Evolutionary conservation across 2,113 vertebrate species (phyloP), one percentile per base, ranked within the genome.

Genomic region (Struthidea cinerea): DNA sequence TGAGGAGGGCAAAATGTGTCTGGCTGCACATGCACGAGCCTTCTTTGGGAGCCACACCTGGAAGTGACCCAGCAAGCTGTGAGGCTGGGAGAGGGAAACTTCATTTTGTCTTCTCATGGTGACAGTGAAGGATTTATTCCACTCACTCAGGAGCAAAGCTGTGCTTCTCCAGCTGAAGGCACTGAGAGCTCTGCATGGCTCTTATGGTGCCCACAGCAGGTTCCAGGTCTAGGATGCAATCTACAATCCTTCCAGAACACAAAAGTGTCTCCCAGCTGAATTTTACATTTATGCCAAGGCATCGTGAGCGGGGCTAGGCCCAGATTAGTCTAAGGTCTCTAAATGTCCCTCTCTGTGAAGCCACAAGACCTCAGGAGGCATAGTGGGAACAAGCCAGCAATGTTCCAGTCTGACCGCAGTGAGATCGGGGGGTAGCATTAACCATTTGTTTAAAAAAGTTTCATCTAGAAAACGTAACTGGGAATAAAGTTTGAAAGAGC

Each of bases 401-500:
- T 1, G 6, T 57, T 89, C 64, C 64, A 64, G 39, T 64, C 35
- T 64, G 78, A 63, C 55, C 0, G 1, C 80, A 85, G 65, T 0
- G 4, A 87, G 61, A 59, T 79, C 61, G 77, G 53, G 42, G 82
- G 70, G 94, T 20, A 57, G 94, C 70, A 69, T 55, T 41, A 97
- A 95, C 49, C 63, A 49, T 76, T 61, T 69, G 46, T 83, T 75
- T 76, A 42, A 88, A 91, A 89, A 87, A 53, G 56, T 16, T 68
- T 73, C 37, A 83, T 61, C 88, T 35, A 79, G 67, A 93, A 96
- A 77, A 69, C 21, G 53, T 10, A 49, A 95, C 83, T 74, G 77
- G 63, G 79, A 90, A 88, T 53, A 69, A 90, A 92, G 59, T 88
- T 88, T 93, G 68, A 92, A 92, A 96, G 59, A 90, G 67, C 75